These are phyloP conservation scores for Orius laevigatus DNA, from an alignment of 1,140 invertebrate species.

Conservation along the genomic window DNA sequence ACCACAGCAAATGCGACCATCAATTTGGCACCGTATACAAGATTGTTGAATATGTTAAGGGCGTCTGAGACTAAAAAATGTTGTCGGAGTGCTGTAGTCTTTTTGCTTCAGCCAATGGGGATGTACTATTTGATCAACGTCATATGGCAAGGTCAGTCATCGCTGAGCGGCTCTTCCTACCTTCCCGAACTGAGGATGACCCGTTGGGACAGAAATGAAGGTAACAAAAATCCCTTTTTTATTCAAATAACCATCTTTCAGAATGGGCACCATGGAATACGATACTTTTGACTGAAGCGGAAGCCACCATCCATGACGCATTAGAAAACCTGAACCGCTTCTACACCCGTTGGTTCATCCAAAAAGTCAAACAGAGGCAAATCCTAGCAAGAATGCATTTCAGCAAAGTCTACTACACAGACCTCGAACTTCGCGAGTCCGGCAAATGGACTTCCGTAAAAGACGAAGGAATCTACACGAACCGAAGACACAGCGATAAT, in stretches of 20 bases:
- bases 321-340: too few species aligned
- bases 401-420: too few species aligned
- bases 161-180: constrained; percentile 2
- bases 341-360: too few species aligned
- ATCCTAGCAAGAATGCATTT: too few species aligned
- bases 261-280: constrained; percentile 8
- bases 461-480: too few species aligned
- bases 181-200: constrained; percentile 4
- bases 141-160: constrained; percentile 2
- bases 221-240: too few species aligned
- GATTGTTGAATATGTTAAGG: not conserved
- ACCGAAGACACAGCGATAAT: too few species aligned
- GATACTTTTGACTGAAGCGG: constrained; percentile 3
- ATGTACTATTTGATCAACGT: constrained; percentile 3
- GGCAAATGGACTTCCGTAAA: too few species aligned
- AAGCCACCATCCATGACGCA: constrained; percentile 2
- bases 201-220: not conserved
- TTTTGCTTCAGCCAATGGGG: constrained; percentile 6
- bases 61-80: not conserved
- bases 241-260: too few species aligned
- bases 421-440: too few species aligned
- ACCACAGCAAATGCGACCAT: not conserved
- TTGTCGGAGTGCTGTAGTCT: not conserved
- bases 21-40: constrained; percentile 8
- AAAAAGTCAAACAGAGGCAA: too few species aligned